Base-by-base conservation (phyloP, 2,113 vertebrate species). In the Cyprinodon brontotheroides region DNA sequence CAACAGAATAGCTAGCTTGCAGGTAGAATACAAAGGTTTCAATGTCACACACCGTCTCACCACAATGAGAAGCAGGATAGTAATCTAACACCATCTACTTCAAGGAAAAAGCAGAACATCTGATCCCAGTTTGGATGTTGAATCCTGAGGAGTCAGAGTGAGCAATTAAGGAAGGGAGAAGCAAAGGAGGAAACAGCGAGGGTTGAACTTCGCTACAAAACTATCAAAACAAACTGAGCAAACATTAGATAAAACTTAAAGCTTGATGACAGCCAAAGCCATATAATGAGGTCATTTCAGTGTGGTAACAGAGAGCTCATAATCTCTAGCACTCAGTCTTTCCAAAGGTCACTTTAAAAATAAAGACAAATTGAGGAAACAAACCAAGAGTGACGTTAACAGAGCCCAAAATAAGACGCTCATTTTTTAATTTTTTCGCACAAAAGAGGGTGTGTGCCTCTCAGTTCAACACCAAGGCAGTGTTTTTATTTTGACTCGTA, bases 61-160 rank as follows among this genome's bases (percentile, higher is more conserved):
- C 81, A 80, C 53, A 61, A 82, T 79, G 61, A 67, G 61, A 80
- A 78, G 79, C 40, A 77, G 82, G 70, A 66, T 22, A 82, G 92
- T 87, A 93, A 94, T 76, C 67, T 0, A 84, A 93, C 78, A 91
- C 92, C 87, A 68, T 48, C 4, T 13, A 41, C 75, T 74, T 66
- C 61, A 71, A 74, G 78, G 87, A 71, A 48, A 68, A 72, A 80
- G 66, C 73, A 74, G 75, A 81, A 79, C 77, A 92, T 84, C 74
- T 75, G 86, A 90, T 82, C 84, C 69, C 47, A 2, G 50, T 14
- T 10, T 50, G 37, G 63, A 83, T 22, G 37, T 1, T 66, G 50
- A 8, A 22, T 59, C 61, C 61, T 45, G 68, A 9, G 74, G 66
- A 76, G 64, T 70, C 50, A n/a, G 53, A 65, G 41, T 50, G 45